Conservation (phyloP, 2,113 vertebrate species). For the Neoarius graeffei region DNA sequence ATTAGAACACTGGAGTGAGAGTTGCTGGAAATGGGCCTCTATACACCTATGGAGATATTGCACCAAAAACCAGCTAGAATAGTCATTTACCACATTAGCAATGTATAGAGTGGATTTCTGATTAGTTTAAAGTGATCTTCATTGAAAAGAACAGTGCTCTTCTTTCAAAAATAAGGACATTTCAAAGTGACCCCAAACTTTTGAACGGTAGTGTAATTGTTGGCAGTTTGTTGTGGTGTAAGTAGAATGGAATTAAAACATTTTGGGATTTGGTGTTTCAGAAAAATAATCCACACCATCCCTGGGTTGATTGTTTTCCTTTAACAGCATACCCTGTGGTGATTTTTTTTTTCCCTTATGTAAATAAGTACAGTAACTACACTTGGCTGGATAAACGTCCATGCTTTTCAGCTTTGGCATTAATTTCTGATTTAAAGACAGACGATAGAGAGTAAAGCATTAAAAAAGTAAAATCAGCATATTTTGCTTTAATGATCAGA, state of each 20-base stretch:
- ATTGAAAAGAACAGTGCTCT: too few species aligned
- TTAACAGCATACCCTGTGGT: neutral
- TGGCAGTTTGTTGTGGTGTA: neutral
- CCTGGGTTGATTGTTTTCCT: neutral
- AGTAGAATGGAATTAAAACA: neutral
- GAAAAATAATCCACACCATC: neutral
- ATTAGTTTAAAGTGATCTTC: too few species aligned
- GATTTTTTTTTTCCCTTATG: neutral
- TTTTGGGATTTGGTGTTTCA: neutral
- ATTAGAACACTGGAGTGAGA: too few species aligned
- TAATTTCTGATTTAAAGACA: neutral
- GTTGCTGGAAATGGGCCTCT: too few species aligned
- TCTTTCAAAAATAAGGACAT: too few species aligned
- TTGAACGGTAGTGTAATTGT: too few species aligned
- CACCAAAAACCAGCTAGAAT: too few species aligned
- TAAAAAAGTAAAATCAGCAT: neutral
- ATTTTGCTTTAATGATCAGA: neutral
- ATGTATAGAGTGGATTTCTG: too few species aligned
- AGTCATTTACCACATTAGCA: too few species aligned
- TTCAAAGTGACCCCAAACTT: too few species aligned
- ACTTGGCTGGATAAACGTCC: neutral
- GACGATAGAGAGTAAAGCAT: neutral
- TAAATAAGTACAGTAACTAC: neutral
- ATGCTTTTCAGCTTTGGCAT: neutral
- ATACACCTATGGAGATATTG: too few species aligned